Evolutionary conservation across 2,113 vertebrate genomes (phyloP).

Genomic region (Trichomycterus rosablanca): DNA sequence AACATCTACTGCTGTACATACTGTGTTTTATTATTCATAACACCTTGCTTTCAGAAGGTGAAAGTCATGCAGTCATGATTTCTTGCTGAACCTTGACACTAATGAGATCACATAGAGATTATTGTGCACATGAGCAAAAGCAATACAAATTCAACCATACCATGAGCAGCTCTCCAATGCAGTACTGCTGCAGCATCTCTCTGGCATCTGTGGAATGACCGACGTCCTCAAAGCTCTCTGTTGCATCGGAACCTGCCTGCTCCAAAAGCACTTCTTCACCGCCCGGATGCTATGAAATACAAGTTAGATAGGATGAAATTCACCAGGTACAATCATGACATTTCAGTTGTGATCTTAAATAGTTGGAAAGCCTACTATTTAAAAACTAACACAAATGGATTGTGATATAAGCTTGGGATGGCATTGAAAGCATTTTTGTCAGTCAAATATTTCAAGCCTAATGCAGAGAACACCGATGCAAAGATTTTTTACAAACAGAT

Average conservation of each 20-base stretch:
- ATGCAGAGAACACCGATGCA: no score
- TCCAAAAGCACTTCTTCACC: constrained; percentile 92
- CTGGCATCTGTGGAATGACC: constrained; percentile 89
- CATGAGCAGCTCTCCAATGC: constrained; percentile 83
- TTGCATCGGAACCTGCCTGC: constrained; percentile 84
- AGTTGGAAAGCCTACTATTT: no score
- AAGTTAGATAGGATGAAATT: neutral
- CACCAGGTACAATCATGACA: neutral
- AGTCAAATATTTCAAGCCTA: no score
- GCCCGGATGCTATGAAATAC: constrained; percentile 80
- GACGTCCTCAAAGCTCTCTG: constrained; percentile 92
- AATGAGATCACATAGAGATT: neutral
- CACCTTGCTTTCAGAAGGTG: no score
- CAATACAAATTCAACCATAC: constrained; percentile 58
- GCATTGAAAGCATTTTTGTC: no score
- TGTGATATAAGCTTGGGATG: no score
- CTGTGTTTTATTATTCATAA: no score
- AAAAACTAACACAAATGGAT: no score
- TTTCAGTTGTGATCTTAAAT: neutral
- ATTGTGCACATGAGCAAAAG: neutral
- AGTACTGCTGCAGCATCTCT: constrained; percentile 90
- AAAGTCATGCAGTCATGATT: no score
- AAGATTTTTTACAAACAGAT: no score
- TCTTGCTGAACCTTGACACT: neutral
- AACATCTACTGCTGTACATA: no score